Conservation (phyloP, 2,113 vertebrate species). For the Peromyscus maniculatus region DNA sequence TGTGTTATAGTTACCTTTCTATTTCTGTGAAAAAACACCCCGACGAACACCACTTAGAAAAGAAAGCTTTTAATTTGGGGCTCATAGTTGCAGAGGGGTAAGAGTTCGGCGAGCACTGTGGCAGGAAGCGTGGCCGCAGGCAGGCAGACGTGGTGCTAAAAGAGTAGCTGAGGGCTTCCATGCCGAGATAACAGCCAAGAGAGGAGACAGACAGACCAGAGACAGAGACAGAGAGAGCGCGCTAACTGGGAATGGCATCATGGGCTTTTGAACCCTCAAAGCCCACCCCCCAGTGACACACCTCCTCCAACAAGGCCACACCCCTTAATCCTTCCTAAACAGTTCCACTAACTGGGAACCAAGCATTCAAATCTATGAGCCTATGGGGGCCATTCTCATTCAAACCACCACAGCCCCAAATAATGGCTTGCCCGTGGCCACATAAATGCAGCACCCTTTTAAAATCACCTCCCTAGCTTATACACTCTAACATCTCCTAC, state of each 20-base stretch:
- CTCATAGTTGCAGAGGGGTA: neutral
- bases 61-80: neutral
- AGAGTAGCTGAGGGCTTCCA: neutral
- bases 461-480: neutral
- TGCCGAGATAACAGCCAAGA: neutral
- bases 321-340: neutral
- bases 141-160: neutral
- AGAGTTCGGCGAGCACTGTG: neutral
- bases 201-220: accelerated
- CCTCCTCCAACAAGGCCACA: neutral
- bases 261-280: neutral
- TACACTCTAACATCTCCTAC: neutral
- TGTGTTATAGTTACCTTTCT: neutral
- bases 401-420: neutral
- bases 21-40: neutral
- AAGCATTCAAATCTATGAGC: neutral
- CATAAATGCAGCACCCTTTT: neutral
- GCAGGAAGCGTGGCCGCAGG: neutral
- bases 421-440: neutral
- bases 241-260: neutral
- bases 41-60: neutral
- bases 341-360: neutral
- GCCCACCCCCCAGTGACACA: neutral
- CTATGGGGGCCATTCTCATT: neutral
- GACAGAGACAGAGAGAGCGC: neutral